Conservation (phyloP, 2,113 vertebrate genomes). For the Cyanoliseus patagonus region DNA sequence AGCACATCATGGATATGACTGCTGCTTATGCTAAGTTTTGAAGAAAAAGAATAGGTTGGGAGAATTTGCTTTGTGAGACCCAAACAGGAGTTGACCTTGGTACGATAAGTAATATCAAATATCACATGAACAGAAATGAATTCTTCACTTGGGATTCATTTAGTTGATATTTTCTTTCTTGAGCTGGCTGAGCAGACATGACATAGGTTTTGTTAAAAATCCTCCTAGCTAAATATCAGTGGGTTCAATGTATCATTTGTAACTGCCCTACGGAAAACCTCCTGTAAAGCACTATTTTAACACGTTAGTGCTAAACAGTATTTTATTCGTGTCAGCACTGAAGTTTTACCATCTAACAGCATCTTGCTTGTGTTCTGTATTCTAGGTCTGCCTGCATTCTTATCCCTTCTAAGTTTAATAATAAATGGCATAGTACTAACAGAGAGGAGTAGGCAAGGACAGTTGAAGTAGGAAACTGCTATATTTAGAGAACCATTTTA, state of each 20-base stretch:
- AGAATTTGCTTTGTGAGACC: slow-evolving; percentile 14
- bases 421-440: background rate
- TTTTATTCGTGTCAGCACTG: slow-evolving; percentile 38
- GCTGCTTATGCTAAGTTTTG: background rate
- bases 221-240: slow-evolving; percentile 59
- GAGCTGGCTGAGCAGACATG: background rate
- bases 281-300: slow-evolving; percentile 51
- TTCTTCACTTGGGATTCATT: slow-evolving; percentile 17
- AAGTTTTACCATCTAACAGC: background rate
- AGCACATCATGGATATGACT: background rate
- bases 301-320: slow-evolving; percentile 41
- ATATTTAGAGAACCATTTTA: background rate
- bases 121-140: slow-evolving; percentile 36
- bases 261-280: slow-evolving; percentile 14
- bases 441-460: background rate
- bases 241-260: slow-evolving; percentile 45
- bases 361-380: background rate
- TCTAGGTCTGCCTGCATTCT: background rate
- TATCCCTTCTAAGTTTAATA: background rate
- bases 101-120: slow-evolving; percentile 44
- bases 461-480: background rate
- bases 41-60: background rate
- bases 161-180: slow-evolving; percentile 49
- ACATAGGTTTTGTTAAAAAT: slow-evolving; percentile 45
- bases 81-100: slow-evolving; percentile 14